Conservation (phyloP, 2,888 invertebrate genomes). For the Brachylomia viminalis region DNA sequence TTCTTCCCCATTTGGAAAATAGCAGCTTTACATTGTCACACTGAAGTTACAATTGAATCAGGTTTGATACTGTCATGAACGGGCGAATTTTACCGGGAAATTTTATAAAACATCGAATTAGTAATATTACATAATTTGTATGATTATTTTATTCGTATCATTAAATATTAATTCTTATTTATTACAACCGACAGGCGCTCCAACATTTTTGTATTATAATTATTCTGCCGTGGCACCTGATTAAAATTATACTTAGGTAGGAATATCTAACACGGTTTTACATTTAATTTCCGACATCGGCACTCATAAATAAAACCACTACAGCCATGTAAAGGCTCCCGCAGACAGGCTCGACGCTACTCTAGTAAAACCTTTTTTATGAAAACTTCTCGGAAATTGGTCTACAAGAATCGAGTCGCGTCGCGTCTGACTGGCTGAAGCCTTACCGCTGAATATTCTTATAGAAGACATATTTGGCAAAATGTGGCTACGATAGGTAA, state of each 20-base stretch:
- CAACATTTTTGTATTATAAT: constrained; percentile 10
- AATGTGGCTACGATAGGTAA: not conserved
- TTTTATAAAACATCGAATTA: constrained; percentile 1
- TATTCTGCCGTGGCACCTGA: not conserved
- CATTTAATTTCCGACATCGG: not conserved
- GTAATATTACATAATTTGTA: not conserved
- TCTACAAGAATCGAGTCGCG: not conserved
- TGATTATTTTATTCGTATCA: not conserved
- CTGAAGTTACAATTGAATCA: not conserved
- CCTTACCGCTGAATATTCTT: not conserved
- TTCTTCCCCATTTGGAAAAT: not conserved
- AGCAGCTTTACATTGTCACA: not conserved
- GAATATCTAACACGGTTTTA: not conserved
- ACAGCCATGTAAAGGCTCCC: not conserved
- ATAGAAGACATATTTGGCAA: constrained; percentile 14
- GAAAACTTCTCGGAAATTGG: not conserved
- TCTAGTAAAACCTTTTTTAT: not conserved
- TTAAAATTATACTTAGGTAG: constrained; percentile 13
- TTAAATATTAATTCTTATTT: constrained; percentile 25
- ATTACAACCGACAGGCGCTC: too few relatives aligned
- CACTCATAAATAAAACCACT: constrained; percentile 15
- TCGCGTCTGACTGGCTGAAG: not conserved
- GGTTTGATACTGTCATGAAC: not conserved
- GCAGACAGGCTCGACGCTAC: not conserved
- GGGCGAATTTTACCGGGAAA: not conserved